Evolutionary conservation across 2,888 invertebrate genomes (phyloP), one percentile per base, ranked within the genome.

Genomic region (Amiota mariae): DNA sequence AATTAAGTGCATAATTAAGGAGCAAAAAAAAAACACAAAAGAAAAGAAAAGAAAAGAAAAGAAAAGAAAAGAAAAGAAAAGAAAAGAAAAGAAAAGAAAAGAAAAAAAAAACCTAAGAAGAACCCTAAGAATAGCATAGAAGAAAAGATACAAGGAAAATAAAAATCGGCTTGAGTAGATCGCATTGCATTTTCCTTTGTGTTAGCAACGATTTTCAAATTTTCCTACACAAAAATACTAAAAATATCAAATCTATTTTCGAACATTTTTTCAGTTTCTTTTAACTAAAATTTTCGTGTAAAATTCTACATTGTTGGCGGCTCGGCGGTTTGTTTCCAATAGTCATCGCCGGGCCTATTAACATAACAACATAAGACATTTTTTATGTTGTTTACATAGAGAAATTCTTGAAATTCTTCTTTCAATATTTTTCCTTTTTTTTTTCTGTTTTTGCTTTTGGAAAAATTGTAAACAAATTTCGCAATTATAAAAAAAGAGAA

Each of bases 231-330:
- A 82, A 76, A 71, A 75, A 77, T 68, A 75, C 85, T 85, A 85
- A 79, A 85, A 85, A 85, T 85, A 85, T 74, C 80, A 64, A 67
- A 68, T 77, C 84, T 84, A 84, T 84, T 84, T 84, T 85, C 76
- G 80, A 68, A 68, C 36, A 70, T 70, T 73, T 78, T 71, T 72
- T 78, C 79, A 77, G 75, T 78, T 36, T 77, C 81, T 80, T 36
- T 36, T 36, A 36, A 36, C 36, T 36, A 6, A 76, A 67, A 67
- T 51, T 49, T 49, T 67, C 66, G 75, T 81, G 78, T 76, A 76
- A 77, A 85, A 75, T 73, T 70, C 49, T 56, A 85, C 81, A 84
- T 76, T 74, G 79, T 84, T 84, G 66, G 36, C 36, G 36, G 36
- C 36, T 0, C 36, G 24, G 24, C 24, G 46, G 13, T 70, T 72